phyloP scores from a whole-genome alignment of 2,113 vertebrate species.

The Thamnophis sirtalis region DNA sequence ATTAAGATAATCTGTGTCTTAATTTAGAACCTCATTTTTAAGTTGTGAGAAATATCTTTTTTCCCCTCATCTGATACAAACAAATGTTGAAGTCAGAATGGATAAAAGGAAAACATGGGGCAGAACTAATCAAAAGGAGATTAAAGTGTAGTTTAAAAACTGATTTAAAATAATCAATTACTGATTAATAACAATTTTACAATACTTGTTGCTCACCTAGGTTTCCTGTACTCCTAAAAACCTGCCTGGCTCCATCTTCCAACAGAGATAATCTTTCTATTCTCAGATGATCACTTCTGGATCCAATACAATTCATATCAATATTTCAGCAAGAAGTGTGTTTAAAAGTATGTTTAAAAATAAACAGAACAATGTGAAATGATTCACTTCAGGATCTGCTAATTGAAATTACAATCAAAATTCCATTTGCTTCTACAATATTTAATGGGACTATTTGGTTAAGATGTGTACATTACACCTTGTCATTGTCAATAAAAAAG shows the following conservation, averaged over 20 bases:
- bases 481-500: slow-evolving; percentile 20
- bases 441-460: not conserved
- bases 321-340: slow-evolving; percentile 42
- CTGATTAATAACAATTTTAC: slow-evolving; percentile 45
- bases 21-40: slow-evolving; percentile 21
- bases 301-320: slow-evolving; percentile 11
- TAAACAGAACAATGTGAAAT: not conserved
- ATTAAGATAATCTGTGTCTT: slow-evolving; percentile 18
- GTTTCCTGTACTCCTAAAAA: not conserved
- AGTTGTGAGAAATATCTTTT: slow-evolving; percentile 18
- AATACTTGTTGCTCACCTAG: not conserved
- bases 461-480: not conserved
- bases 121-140: slow-evolving; percentile 54
- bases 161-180: slow-evolving; percentile 60
- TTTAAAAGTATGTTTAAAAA: slow-evolving; percentile 41
- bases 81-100: slow-evolving; percentile 1
- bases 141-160: slow-evolving; percentile 67
- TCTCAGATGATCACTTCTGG: not conserved
- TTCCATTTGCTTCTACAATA: not conserved
- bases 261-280: not conserved
- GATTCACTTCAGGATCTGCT: not conserved
- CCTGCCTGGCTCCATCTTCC: not conserved
- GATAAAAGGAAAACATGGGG: slow-evolving; percentile 47
- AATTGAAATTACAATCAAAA: not conserved
- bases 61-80: not conserved